Percentiles rank a stretch among this genome's conserved stretches.
These are phyloP conservation scores for Hydrolagus affinis DNA, from an alignment of 2,113 vertebrate genomes.

Conservation along the genomic window DNA sequence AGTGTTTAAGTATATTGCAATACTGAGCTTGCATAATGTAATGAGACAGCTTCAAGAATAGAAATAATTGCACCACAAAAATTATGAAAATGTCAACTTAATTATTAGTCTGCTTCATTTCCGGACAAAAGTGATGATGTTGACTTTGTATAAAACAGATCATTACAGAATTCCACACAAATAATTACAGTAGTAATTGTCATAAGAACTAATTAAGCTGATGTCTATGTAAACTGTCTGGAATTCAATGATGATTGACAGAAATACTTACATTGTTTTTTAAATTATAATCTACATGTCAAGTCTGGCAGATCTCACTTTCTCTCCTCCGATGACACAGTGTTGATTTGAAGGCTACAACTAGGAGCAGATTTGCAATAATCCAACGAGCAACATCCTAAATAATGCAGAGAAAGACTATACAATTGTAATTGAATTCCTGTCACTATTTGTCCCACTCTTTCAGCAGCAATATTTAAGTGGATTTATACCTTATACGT, in stretches of 20 bases:
- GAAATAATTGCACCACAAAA: constrained; percentile 1
- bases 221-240: background rate
- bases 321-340: background rate
- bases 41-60: background rate
- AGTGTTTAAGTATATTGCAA: background rate
- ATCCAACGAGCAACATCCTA: background rate
- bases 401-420: background rate
- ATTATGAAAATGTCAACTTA: background rate
- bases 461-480: background rate
- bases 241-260: background rate
- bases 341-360: no score
- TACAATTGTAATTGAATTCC: background rate
- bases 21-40: background rate
- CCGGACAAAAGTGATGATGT: background rate
- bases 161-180: background rate
- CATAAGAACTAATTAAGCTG: background rate
- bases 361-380: background rate
- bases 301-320: background rate
- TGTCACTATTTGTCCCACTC: background rate
- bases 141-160: background rate
- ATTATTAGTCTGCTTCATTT: background rate
- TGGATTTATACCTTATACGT: background rate
- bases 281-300: background rate
- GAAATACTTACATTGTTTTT: background rate
- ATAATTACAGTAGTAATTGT: background rate